Percentiles rank a stretch among this genome's conserved stretches.
These are phyloP conservation scores for Passer montanus DNA, from an alignment of 2,113 vertebrate species.

Conservation along the genomic window DNA sequence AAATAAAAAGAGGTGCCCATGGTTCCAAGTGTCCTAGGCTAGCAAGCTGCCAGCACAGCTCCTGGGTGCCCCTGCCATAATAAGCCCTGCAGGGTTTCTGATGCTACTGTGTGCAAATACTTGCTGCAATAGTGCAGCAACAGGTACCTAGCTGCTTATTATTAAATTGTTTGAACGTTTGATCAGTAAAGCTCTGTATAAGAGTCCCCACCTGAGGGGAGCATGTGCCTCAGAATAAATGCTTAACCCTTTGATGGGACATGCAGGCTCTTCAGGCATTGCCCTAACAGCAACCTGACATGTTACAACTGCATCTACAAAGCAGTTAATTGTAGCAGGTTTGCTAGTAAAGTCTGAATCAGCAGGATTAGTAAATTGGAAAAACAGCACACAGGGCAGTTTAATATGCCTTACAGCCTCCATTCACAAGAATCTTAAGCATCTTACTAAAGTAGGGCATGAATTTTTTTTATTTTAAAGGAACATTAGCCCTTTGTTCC, in stretches of 20 bases:
- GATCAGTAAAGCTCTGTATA: background rate
- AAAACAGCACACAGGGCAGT: conserved; percentile 11
- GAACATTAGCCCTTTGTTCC: conserved; percentile 49
- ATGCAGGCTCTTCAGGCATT: background rate
- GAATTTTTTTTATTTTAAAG: conserved; percentile 38
- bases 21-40: background rate
- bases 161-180: background rate
- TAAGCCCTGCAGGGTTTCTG: background rate
- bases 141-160: background rate
- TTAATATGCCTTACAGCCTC: conserved; percentile 35
- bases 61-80: background rate
- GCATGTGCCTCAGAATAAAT: background rate
- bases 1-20: background rate
- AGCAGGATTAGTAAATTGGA: conserved; percentile 39
- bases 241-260: background rate
- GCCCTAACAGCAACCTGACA: background rate
- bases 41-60: background rate
- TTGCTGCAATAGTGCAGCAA: background rate
- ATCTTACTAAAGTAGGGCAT: conserved; percentile 58
- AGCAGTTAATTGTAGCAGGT: conserved; percentile 25
- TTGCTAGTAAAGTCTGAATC: conserved; percentile 32
- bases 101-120: background rate
- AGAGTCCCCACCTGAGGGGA: background rate
- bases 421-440: conserved; percentile 63
- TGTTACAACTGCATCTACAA: background rate